A percentile compares a stretch with the other conserved stretches of the same genome.
Evolutionary conservation across 2,113 vertebrate genomes (phyloP).

Genomic region (Aegypius monachus): DNA sequence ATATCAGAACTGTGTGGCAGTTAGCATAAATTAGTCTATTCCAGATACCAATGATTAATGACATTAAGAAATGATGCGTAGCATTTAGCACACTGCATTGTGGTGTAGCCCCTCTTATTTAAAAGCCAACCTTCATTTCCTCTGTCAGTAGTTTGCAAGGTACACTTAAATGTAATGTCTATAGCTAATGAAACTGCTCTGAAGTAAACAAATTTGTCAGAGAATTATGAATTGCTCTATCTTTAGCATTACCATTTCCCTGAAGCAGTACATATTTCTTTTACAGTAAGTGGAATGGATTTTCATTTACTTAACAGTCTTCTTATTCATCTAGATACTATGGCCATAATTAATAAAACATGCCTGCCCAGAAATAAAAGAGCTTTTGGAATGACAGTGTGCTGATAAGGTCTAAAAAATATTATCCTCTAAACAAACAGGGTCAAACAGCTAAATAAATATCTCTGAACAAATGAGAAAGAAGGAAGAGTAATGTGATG

Average conservation of each 20-base stretch:
- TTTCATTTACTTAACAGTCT: background rate
- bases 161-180: background rate
- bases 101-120: background rate
- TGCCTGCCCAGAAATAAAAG: background rate
- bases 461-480: background rate
- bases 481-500: background rate
- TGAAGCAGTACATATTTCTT: background rate
- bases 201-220: background rate
- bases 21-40: background rate
- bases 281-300: background rate
- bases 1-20: background rate
- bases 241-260: background rate
- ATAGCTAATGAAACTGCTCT: background rate
- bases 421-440: background rate
- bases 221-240: background rate
- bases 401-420: background rate
- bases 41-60: background rate
- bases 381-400: background rate
- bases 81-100: background rate
- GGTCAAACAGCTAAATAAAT: background rate
- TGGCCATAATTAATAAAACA: constrained; percentile 13
- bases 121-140: background rate
- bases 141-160: background rate
- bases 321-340: background rate
- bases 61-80: background rate